A percentile compares a stretch with the other conserved stretches of the same genome.
Evolutionary conservation across 35 echinoderm and acorn worm species (phyloP).

Genomic region (Lytechinus variegatus): DNA sequence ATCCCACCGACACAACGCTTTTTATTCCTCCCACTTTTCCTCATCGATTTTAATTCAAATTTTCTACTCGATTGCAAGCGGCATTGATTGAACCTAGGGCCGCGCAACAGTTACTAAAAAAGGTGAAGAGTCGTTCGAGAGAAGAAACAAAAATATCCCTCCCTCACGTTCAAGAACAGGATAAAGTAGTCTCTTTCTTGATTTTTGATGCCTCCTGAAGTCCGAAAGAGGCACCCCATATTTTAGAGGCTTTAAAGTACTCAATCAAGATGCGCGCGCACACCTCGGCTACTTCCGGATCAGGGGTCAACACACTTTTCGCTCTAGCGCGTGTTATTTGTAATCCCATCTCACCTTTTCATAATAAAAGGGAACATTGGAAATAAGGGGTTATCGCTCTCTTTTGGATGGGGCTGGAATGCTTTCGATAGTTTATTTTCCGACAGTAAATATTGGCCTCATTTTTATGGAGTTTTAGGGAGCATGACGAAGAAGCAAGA

Average conservation of each 20-base stretch:
- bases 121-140: not conserved
- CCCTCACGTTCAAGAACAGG: not conserved
- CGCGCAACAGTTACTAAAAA: constrained; percentile 6
- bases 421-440: too few species aligned
- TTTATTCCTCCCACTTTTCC: not conserved
- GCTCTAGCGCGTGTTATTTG: not conserved
- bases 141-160: not conserved
- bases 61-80: not conserved
- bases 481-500: too few species aligned
- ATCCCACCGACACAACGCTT: not conserved
- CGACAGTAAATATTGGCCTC: too few species aligned
- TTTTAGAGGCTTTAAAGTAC: not conserved
- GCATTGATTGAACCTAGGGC: constrained; percentile 8
- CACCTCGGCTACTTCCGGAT: not conserved
- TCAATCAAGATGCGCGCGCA: not conserved
- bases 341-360: not conserved
- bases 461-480: too few species aligned
- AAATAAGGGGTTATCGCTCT: not conserved
- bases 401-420: not conserved
- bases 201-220: not conserved
- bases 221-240: not conserved
- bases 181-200: not conserved
- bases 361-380: not conserved
- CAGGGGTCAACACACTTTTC: not conserved
- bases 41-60: constrained; percentile 14